Evolutionary conservation across 1,140 invertebrate species (phyloP).

Genomic region (Lepidotrigona ventralis): DNA sequence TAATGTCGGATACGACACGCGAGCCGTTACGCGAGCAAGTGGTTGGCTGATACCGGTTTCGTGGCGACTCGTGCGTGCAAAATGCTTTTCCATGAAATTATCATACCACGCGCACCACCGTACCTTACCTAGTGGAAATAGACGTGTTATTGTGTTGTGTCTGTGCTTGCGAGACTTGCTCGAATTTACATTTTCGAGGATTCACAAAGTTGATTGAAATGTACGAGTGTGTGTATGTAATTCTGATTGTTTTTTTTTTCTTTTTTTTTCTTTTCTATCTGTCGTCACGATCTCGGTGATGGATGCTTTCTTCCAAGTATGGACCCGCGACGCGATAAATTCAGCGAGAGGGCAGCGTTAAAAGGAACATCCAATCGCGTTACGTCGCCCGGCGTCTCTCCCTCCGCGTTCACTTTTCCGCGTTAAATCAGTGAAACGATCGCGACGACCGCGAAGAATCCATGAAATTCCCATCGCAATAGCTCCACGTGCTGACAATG

Average conservation of each 20-base stretch:
- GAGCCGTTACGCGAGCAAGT: not conserved
- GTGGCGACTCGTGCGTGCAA: not conserved
- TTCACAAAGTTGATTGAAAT: too few species aligned
- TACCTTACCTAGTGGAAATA: not conserved
- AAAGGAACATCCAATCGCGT: conserved; percentile 58
- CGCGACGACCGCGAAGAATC: conserved; percentile 61
- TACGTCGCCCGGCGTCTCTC: conserved; percentile 16
- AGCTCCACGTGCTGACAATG: conserved; percentile 61
- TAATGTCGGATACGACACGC: not conserved
- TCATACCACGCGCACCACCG: not conserved
- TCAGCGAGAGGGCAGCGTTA: conserved; percentile 45
- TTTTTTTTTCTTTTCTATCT: not conserved
- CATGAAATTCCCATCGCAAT: conserved; percentile 67
- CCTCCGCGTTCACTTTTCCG: conserved; percentile 14
- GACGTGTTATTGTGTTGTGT: not conserved
- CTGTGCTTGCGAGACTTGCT: too few species aligned
- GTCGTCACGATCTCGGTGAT: not conserved
- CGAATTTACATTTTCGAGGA: too few species aligned
- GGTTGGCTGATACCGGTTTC: not conserved
- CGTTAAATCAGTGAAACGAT: conserved; percentile 65
- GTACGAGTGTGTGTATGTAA: too few species aligned
- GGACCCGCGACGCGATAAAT: conserved; percentile 29
- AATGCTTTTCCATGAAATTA: not conserved
- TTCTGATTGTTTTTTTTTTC: not conserved
- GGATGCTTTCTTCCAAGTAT: conserved; percentile 6